Conservation (phyloP, 1,140 invertebrate species). For the Campoletis sonorensis region DNA sequence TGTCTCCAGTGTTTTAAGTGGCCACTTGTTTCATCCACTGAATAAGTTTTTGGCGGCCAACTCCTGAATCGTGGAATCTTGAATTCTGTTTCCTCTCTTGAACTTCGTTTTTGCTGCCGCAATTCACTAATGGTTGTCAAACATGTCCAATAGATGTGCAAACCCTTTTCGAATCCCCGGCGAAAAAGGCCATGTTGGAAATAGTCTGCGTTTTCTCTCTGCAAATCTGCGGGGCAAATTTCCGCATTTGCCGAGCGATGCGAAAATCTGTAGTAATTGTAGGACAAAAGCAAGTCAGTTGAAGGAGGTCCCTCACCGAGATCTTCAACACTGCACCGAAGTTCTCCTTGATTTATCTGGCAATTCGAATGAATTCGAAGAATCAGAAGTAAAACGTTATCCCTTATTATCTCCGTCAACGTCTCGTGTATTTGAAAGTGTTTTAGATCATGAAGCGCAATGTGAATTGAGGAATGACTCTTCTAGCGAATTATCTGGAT, state of each 20-base stretch:
- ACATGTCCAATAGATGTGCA: constrained; percentile 18
- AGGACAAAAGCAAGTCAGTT: constrained; percentile 30
- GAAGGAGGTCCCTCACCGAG: background rate
- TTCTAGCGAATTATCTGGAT: constrained; percentile 26
- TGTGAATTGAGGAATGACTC: constrained; percentile 26
- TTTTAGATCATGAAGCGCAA: background rate
- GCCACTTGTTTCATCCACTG: no score
- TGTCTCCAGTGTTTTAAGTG: no score
- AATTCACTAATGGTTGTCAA: constrained; percentile 8
- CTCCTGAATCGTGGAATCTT: background rate
- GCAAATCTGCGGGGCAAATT: constrained; percentile 10
- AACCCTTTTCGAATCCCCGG: constrained; percentile 8
- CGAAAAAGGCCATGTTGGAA: constrained; percentile 12
- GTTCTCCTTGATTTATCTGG: background rate
- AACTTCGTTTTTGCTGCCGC: background rate
- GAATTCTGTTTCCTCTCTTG: background rate
- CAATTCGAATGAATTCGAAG: constrained; percentile 19
- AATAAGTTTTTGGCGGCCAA: background rate
- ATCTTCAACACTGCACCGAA: background rate
- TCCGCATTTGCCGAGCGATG: constrained; percentile 13
- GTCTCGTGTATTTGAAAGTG: background rate
- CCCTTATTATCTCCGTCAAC: constrained; percentile 23
- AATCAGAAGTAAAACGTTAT: constrained; percentile 12
- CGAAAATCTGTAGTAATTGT: constrained; percentile 17
- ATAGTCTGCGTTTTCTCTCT: constrained; percentile 23